Evolutionary conservation across 2,888 invertebrate genomes (phyloP).

Genomic region (Sycophila texana): DNA sequence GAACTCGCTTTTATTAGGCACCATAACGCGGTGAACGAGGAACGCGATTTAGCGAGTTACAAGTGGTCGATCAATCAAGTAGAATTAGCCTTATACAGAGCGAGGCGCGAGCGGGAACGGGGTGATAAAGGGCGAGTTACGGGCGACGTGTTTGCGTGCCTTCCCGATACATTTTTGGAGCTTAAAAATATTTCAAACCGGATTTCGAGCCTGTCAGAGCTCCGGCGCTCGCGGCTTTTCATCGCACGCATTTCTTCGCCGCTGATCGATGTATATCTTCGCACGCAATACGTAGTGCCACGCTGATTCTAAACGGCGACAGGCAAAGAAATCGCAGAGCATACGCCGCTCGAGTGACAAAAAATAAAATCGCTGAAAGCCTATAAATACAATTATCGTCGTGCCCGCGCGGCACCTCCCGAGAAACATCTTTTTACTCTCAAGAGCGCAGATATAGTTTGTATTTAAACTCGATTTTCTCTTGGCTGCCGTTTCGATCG

Average conservation of each 20-base stretch:
- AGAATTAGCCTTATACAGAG: too few relatives aligned
- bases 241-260: not conserved
- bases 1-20: too few relatives aligned
- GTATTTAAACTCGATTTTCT: constrained; percentile 11
- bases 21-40: too few relatives aligned
- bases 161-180: not conserved
- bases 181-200: constrained; percentile 31
- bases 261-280: not conserved
- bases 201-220: constrained; percentile 19
- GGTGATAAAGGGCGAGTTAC: not conserved
- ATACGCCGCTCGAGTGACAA: not conserved
- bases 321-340: not conserved
- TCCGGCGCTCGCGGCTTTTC: constrained; percentile 20
- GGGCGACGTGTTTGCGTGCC: not conserved
- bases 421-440: not conserved
- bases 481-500: constrained; percentile 12
- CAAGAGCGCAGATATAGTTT: too few relatives aligned
- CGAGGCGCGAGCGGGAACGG: not conserved
- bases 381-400: constrained; percentile 41
- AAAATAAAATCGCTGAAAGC: not conserved
- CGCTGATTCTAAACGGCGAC: not conserved
- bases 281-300: not conserved
- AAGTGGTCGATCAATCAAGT: too few relatives aligned
- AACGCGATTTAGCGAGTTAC: too few relatives aligned
- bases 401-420: not conserved